A percentile compares a stretch with the other conserved stretches of the same genome.
phyloP scores from a whole-genome alignment of 2,113 vertebrate species.

The Myrmecobius fasciatus region DNA sequence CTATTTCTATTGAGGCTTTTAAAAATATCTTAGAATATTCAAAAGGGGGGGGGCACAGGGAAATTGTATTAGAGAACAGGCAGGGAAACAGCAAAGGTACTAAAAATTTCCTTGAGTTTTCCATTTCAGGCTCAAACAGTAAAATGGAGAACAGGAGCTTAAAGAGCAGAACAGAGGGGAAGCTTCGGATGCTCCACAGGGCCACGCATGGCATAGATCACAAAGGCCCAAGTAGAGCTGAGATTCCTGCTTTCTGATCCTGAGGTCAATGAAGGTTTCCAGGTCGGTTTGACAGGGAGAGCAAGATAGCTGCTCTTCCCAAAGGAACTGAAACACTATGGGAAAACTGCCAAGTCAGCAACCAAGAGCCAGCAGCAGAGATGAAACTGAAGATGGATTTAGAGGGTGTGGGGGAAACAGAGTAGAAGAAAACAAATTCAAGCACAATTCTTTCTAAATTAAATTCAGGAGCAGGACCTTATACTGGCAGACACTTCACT shows the following conservation, averaged over 20 bases:
- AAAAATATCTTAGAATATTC: conserved; percentile 31
- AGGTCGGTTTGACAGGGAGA: background rate
- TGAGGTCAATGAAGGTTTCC: conserved; percentile 11
- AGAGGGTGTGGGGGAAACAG: background rate
- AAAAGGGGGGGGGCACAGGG: background rate
- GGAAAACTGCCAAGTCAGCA: conserved; percentile 32
- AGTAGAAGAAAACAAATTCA: conserved; percentile 17
- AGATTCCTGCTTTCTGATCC: conserved; percentile 1
- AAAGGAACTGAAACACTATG: conserved; percentile 17
- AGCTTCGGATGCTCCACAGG: background rate
- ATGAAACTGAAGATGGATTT: background rate
- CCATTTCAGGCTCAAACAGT: background rate
- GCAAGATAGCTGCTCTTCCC: conserved; percentile 13
- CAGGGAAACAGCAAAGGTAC: background rate
- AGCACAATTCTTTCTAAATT: background rate
- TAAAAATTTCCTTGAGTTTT: background rate
- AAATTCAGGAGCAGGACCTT: background rate
- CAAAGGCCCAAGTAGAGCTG: conserved; percentile 6
- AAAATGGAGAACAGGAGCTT: conserved; percentile 35
- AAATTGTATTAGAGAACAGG: background rate
- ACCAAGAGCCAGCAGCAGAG: background rate
- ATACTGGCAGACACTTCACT: background rate
- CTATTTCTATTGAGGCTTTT: background rate
- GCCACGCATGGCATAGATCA: background rate
- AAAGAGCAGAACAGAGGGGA: conserved; percentile 21